Evolutionary conservation across 1,140 invertebrate genomes (phyloP).

Genomic region (Cataglyphis hispanica): DNA sequence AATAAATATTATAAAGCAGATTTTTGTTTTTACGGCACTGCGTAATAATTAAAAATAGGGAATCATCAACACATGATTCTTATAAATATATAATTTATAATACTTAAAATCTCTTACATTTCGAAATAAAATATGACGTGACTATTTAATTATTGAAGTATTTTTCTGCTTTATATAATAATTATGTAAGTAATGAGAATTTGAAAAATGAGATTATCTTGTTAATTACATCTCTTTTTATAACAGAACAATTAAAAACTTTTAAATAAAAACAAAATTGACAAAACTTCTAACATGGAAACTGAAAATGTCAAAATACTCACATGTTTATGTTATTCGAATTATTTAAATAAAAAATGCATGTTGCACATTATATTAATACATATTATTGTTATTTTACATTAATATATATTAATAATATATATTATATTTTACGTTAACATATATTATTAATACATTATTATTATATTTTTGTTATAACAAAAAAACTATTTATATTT

Average conservation of each 20-base stretch:
- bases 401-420: too few relatives aligned
- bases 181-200: neutral
- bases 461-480: too few relatives aligned
- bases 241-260: neutral
- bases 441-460: too few relatives aligned
- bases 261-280: neutral
- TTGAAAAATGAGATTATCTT: neutral
- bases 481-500: neutral
- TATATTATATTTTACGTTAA: too few relatives aligned
- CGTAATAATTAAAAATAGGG: neutral
- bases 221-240: neutral
- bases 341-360: slow-evolving; percentile 5
- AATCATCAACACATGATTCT: neutral
- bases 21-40: neutral
- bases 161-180: neutral
- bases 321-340: neutral
- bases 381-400: too few relatives aligned
- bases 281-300: too few relatives aligned
- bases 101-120: too few relatives aligned
- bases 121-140: too few relatives aligned
- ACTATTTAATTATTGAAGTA: neutral
- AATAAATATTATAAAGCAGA: neutral
- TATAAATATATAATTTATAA: neutral
- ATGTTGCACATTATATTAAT: neutral
- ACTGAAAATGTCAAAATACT: too few relatives aligned